These are phyloP conservation scores for Agrochola lota DNA, from an alignment of 2,888 invertebrate genomes.

Conservation along the genomic window DNA sequence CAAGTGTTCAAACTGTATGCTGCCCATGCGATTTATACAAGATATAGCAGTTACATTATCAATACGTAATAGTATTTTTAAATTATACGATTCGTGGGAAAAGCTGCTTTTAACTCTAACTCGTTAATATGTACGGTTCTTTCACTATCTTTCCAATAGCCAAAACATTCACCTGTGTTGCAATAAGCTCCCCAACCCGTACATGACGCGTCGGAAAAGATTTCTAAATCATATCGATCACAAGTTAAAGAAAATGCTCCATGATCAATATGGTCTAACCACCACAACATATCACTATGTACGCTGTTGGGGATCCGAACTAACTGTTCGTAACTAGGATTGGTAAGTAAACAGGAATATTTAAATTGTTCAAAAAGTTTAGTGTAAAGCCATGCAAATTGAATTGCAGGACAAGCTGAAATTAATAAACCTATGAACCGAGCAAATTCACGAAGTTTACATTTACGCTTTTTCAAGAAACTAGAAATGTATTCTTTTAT, in stretches of 20 bases:
- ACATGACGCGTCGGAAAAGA: conserved; percentile 24
- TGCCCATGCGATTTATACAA: too few relatives aligned
- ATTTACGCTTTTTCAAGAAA: conserved; percentile 9
- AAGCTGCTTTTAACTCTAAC: too few relatives aligned
- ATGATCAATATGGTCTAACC: conserved; percentile 9
- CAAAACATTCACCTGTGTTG: background rate
- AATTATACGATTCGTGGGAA: too few relatives aligned
- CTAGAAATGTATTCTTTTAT: background rate
- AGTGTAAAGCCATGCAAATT: conserved; percentile 16
- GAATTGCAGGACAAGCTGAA: conserved; percentile 5
- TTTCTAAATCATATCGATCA: conserved; percentile 19
- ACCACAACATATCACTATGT: background rate
- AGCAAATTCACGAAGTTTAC: conserved; percentile 16
- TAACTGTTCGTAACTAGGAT: too few relatives aligned
- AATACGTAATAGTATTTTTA: too few relatives aligned
- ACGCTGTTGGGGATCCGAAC: too few relatives aligned
- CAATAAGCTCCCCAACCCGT: background rate
- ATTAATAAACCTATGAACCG: conserved; percentile 6
- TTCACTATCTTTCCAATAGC: background rate
- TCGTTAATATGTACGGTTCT: background rate
- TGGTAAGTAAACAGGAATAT: conserved; percentile 1
- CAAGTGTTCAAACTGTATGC: too few relatives aligned
- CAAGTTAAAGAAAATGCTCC: conserved; percentile 1
- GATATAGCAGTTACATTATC: too few relatives aligned
- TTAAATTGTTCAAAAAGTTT: conserved; percentile 6